Conservation (phyloP, 2,888 invertebrate genomes). For the Ennomos fuscantarius region DNA sequence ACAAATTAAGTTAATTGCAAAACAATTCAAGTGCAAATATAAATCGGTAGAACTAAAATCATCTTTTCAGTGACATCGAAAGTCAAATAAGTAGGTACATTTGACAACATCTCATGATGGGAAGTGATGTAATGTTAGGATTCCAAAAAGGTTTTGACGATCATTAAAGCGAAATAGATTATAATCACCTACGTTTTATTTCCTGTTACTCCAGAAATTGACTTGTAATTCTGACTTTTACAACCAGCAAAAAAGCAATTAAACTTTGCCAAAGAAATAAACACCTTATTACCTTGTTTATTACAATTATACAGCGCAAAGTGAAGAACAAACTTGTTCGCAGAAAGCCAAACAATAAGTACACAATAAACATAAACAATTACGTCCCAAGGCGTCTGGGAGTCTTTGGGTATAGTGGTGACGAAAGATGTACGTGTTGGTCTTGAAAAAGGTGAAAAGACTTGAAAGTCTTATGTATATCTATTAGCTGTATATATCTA, state of each 20-base stretch:
- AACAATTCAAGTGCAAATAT: no score
- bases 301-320: conserved; percentile 57
- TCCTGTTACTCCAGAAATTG: conserved; percentile 18
- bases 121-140: no score
- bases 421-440: conserved; percentile 13
- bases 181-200: not conserved
- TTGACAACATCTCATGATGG: no score
- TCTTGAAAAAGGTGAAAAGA: no score
- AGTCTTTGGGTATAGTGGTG: conserved; percentile 50
- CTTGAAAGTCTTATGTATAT: conserved; percentile 1
- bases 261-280: conserved; percentile 41
- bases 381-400: conserved; percentile 61
- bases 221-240: conserved; percentile 35
- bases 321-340: conserved; percentile 66
- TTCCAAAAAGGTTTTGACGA: no score
- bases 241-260: conserved; percentile 38
- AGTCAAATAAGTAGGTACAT: no score
- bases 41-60: no score
- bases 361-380: conserved; percentile 77
- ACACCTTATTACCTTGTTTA: conserved; percentile 54
- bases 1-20: no score
- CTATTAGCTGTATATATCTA: no score
- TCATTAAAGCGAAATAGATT: no score
- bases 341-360: conserved; percentile 70
- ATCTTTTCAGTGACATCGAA: no score